phyloP scores from a whole-genome alignment of 2,888 invertebrate species.

The Leptarthrus brevirostris region DNA sequence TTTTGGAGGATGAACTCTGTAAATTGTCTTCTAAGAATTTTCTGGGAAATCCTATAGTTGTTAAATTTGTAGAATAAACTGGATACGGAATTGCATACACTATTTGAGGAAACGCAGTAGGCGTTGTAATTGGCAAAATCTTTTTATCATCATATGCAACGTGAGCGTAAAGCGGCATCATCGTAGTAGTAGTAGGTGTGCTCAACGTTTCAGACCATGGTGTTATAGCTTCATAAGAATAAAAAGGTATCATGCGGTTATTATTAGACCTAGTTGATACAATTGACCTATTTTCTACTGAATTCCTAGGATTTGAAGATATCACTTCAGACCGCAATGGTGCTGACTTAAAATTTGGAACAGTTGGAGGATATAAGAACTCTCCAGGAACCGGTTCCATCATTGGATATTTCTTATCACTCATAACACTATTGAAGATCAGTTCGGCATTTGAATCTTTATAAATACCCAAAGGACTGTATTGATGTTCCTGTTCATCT shows the following conservation, averaged over 20 bases:
- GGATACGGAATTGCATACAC: conserved; percentile 39
- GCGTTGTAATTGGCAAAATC: neutral
- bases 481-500: neutral
- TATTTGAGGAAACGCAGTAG: conserved; percentile 25
- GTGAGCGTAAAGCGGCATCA: conserved; percentile 2
- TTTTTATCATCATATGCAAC: neutral
- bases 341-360: conserved; percentile 61
- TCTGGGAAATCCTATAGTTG: neutral
- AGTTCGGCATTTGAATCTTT: conserved; percentile 60
- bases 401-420: conserved; percentile 62
- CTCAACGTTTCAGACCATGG: neutral
- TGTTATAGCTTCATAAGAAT: conserved; percentile 62
- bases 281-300: neutral
- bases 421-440: conserved; percentile 63
- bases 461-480: neutral
- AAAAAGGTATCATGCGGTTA: conserved; percentile 62
- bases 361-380: conserved; percentile 62
- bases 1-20: neutral
- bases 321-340: conserved; percentile 56
- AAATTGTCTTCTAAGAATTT: neutral
- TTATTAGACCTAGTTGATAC: neutral
- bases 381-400: conserved; percentile 65
- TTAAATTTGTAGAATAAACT: neutral
- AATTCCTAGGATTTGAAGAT: neutral
- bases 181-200: neutral